These are phyloP conservation scores for Dryococelus australis DNA, from an alignment of 2,888 invertebrate genomes.

Conservation along the genomic window DNA sequence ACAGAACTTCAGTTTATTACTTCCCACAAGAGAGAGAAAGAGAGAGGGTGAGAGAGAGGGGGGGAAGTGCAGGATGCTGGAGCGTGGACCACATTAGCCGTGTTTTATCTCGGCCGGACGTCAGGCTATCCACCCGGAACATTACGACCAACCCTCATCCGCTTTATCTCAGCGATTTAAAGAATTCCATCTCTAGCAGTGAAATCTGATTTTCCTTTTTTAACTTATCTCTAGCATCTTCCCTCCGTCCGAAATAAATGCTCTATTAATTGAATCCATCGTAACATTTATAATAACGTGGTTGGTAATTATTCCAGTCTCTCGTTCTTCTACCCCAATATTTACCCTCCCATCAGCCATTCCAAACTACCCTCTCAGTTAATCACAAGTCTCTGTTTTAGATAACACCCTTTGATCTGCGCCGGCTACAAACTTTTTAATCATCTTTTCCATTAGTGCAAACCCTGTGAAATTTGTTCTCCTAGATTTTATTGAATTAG, in stretches of 20 bases:
- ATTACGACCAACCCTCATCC: background rate
- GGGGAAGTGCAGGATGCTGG: too few species aligned
- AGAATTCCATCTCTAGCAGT: background rate
- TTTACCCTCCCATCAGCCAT: slow-evolving; percentile 6
- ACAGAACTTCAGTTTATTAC: background rate
- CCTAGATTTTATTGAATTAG: background rate
- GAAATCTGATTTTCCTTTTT: background rate
- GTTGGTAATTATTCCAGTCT: background rate
- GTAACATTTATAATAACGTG: background rate
- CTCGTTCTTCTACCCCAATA: slow-evolving; percentile 9
- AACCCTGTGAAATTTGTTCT: background rate
- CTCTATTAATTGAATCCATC: background rate
- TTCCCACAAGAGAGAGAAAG: background rate
- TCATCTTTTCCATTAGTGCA: background rate
- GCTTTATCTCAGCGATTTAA: background rate
- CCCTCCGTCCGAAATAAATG: background rate
- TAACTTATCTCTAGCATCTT: background rate
- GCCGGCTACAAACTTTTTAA: background rate
- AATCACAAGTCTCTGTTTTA: background rate
- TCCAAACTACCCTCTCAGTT: background rate
- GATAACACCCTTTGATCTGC: slow-evolving; percentile 16
- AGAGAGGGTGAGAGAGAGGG: too few species aligned
- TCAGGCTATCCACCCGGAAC: background rate
- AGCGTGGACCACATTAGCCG: too few species aligned
- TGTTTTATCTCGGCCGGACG: background rate